Conservation (phyloP, 2,888 invertebrate genomes). For the Clitarchus hookeri region DNA sequence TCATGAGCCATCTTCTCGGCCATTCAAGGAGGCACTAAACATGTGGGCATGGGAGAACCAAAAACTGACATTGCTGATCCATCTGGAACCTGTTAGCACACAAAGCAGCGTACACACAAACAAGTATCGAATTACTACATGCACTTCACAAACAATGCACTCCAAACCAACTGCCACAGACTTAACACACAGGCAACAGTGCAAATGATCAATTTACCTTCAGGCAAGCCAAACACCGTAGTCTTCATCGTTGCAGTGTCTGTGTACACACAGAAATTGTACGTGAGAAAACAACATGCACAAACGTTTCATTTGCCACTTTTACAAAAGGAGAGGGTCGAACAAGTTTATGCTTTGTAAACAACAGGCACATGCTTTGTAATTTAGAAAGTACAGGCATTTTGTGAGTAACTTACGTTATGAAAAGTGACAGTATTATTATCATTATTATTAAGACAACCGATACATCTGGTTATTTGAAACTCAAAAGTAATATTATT, state of each 20-base stretch:
- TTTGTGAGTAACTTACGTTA: not conserved
- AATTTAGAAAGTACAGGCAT: not conserved
- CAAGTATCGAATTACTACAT: not conserved
- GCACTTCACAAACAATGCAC: not conserved
- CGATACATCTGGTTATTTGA: not conserved
- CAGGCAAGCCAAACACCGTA: slow-evolving; percentile 30
- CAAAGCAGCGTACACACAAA: not conserved
- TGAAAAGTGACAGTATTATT: not conserved
- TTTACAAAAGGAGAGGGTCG: not conserved
- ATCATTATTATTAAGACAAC: not conserved
- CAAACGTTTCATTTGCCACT: slow-evolving; percentile 3
- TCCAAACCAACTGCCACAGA: not conserved
- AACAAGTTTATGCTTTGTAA: not conserved
- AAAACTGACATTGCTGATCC: too few relatives aligned
- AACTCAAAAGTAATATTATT: not conserved
- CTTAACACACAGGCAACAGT: not conserved
- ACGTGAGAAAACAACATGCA: slow-evolving; percentile 35
- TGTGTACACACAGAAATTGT: slow-evolving; percentile 43
- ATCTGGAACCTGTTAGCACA: not conserved
- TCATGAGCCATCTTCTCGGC: too few relatives aligned
- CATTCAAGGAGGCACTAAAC: too few relatives aligned
- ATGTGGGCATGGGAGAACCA: too few relatives aligned
- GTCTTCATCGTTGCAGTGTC: slow-evolving; percentile 34
- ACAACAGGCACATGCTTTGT: not conserved
- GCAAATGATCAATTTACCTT: slow-evolving; percentile 31